Base-by-base conservation (phyloP, 2,888 invertebrate genomes). In the Rosalia funebris region DNA sequence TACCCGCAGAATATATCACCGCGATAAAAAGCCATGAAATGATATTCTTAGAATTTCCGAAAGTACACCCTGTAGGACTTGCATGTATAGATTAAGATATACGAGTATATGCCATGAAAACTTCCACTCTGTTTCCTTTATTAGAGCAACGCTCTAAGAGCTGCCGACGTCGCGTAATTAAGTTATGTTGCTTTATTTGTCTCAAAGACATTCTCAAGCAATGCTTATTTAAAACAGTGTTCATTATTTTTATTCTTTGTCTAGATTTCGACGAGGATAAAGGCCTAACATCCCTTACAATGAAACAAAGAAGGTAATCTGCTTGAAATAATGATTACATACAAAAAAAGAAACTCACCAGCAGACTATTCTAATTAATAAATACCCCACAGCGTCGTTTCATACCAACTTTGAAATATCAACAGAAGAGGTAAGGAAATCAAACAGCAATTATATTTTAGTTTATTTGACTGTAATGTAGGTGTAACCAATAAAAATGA, bases 81-180 rank as follows among this genome's bases (percentile, higher is more conserved):
- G n/a, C n/a, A n/a, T n/a, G n/a, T n/a, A n/a, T n/a, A n/a, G n/a
- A n/a, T n/a, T n/a, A n/a, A n/a, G n/a, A n/a, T n/a, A n/a, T n/a
- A n/a, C n/a, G n/a, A n/a, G n/a, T n/a, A n/a, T n/a, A n/a, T n/a
- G n/a, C n/a, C n/a, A 25, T 31, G 17, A 12, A 47, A 19, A 47
- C 36, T 11, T 47, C 47, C 34, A 16, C 36, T 19, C 1, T 47
- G 36, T 12, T 16, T 19, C 17, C 36, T 47, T 47, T 47, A 34
- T 17, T 36, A 47, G 34, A 16, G 9, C 11, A 20, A 25, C 4
- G 25, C 45, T 20, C 25, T 25, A n/a, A 12, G 34, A 17, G 17
- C 16, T 16, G 19, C 46, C 7, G 14, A 9, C 16, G 17, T 17
- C 17, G 34, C 32, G 3, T 47, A 47, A 47, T 47, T 47, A 34